phyloP scores from a whole-genome alignment of 2,888 invertebrate species.

The Gnatocerus cornutus region DNA sequence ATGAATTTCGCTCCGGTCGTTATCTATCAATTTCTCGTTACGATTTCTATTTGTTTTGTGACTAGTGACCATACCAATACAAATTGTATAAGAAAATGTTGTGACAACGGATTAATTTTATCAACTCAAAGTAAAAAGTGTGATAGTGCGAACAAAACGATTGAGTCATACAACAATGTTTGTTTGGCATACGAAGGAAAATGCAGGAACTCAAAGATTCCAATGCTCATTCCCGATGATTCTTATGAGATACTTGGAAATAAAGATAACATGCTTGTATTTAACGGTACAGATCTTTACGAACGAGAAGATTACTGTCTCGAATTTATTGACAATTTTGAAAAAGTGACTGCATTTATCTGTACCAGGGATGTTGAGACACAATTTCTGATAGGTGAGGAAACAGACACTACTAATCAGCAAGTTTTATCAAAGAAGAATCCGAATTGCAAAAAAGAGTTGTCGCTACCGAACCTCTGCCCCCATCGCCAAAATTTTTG shows the following conservation, averaged over 20 bases:
- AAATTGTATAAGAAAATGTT: constrained; percentile 40
- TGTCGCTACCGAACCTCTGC: neutral
- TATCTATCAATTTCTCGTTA: constrained; percentile 33
- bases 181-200: constrained; percentile 2
- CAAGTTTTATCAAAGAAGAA: neutral
- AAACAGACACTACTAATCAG: neutral
- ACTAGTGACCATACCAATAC: constrained; percentile 21
- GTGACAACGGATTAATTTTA: constrained; percentile 28
- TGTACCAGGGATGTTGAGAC: neutral
- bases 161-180: constrained; percentile 25
- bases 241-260: constrained; percentile 10
- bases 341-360: constrained; percentile 3
- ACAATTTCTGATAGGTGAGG: constrained; percentile 3
- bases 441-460: neutral
- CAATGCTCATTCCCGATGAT: neutral
- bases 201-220: constrained; percentile 2
- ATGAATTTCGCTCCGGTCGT: constrained; percentile 30
- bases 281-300: neutral
- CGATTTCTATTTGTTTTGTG: constrained; percentile 25
- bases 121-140: constrained; percentile 20
- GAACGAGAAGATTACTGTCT: constrained; percentile 20
- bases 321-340: constrained; percentile 10
- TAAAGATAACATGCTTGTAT: constrained; percentile 17
- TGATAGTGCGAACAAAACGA: constrained; percentile 3
- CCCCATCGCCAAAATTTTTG: neutral